A percentile compares a stretch with the other conserved stretches of the same genome.
Evolutionary conservation across 1,140 invertebrate species (phyloP).

Genomic region (Drepana arcuata): DNA sequence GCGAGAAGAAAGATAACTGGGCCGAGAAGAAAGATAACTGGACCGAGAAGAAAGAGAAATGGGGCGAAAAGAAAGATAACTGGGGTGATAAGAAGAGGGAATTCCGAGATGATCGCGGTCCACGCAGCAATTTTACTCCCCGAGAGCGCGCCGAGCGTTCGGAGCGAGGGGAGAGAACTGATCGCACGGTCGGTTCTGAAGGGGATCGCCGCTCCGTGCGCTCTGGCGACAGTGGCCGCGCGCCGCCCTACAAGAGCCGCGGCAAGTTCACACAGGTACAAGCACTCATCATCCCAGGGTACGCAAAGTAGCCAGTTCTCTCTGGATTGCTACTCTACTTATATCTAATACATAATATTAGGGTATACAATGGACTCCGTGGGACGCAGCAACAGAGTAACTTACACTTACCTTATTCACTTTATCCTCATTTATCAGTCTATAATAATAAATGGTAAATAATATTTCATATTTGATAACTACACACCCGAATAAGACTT

Average conservation of each 20-base stretch:
- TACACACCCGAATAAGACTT: too few species aligned
- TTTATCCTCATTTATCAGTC: too few species aligned
- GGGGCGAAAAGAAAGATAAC: constrained; percentile 10
- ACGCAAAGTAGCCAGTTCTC: too few species aligned
- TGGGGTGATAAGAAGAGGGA: constrained; percentile 8
- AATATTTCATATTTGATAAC: too few species aligned
- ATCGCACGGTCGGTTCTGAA: neutral
- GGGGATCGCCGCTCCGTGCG: neutral
- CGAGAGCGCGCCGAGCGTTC: constrained; percentile 40
- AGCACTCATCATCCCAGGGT: too few species aligned
- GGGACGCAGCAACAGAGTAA: too few species aligned
- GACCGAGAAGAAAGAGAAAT: constrained; percentile 7
- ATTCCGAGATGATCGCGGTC: constrained; percentile 11
- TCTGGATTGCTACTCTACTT: too few species aligned
- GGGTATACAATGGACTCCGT: too few species aligned
- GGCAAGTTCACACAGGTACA: constrained; percentile 38
- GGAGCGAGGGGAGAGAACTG: constrained; percentile 25
- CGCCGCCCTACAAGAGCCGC: constrained; percentile 33
- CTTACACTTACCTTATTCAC: too few species aligned
- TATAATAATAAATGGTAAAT: too few species aligned
- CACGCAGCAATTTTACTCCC: constrained; percentile 45
- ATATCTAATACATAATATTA: too few species aligned
- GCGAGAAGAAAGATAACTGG: constrained; percentile 41
- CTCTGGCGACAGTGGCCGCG: constrained; percentile 10
- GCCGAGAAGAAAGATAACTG: constrained; percentile 22